A percentile compares a stretch with the other conserved stretches of the same genome.
Evolutionary conservation across 2,113 vertebrate genomes (phyloP).

Genomic region (Theristicus caerulescens): DNA sequence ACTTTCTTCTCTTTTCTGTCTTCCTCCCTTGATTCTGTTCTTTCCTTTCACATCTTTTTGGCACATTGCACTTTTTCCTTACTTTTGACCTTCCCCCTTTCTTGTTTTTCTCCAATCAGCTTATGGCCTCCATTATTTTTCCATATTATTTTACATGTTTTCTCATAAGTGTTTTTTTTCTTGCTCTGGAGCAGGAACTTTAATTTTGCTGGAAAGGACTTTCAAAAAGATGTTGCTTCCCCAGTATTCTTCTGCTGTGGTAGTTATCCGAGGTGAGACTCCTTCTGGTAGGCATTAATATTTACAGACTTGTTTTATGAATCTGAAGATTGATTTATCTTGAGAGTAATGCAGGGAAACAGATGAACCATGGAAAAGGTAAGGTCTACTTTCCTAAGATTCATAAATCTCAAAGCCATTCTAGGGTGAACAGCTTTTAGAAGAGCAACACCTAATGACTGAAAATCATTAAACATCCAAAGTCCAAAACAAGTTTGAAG

Average conservation of each 20-base stretch:
- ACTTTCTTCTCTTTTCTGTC: neutral
- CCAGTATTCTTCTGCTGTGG: neutral
- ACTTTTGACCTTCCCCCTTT: neutral
- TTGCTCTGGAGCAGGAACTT: neutral
- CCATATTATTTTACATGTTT: neutral
- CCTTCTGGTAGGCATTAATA: neutral
- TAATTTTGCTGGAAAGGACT: neutral
- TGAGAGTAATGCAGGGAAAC: neutral
- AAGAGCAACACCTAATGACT: neutral
- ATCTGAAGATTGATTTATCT: constrained; percentile 6
- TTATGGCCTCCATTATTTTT: neutral
- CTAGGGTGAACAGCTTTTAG: neutral
- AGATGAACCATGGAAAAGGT: neutral
- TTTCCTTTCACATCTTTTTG: neutral
- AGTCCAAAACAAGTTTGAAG: neutral
- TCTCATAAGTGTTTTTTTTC: neutral
- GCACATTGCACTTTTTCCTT: neutral
- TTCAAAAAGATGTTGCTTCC: neutral
- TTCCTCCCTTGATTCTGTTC: neutral
- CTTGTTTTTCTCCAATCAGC: neutral
- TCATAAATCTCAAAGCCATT: neutral
- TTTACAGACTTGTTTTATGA: constrained; percentile 9
- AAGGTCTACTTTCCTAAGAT: neutral
- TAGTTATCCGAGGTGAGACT: neutral
- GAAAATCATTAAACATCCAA: neutral